Base-by-base conservation (phyloP, 2,797 vertebrate species). In the Babyrousa celebensis region DNA sequence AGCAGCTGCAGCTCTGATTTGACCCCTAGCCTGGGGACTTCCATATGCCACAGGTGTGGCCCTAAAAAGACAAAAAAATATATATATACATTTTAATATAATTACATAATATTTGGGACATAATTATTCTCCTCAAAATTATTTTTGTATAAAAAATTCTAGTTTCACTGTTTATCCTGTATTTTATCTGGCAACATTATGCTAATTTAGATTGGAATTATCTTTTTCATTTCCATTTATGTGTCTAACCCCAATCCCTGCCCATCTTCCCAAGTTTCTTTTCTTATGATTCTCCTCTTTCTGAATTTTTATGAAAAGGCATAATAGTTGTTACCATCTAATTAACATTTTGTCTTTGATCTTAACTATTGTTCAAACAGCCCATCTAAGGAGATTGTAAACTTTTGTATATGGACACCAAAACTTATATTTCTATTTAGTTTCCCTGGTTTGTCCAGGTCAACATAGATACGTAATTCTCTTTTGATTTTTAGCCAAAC, bases 161-260 rank as follows among this genome's bases (percentile, higher is more conserved):
- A 83, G 52, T 91, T 71, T 68, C 83, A 52, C 27, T 54, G 4
- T 1, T 2, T 16, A 36, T 43, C 4, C 1, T 72, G 12, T 27
- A 68, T 74, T 74, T 70, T 70, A 67, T 85, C 29, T 72, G 32
- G 5, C 11, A 82, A 52, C 5, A 18, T 67, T 67, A 72, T 79
- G 40, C 29, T 62, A 56, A 87, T 43, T 78, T 95, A 68, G 32
- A 54, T 17, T 70, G 6, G 15, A 75, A 77, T 84, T 56, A 4
- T 67, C 40, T 78, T 85, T 96, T 90, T 77, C 14, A 67, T 71
- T 71, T 86, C n/a, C 14, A 48, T 75, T 11, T 36, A 65, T 29
- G 15, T 67, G 10, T 70, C 67, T 43, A 56, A 77, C 36, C 23
- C 17, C 25, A n/a, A 23, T 60, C 32, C 1, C n/a, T 52, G 15